Evolutionary conservation across 2,888 invertebrate species (phyloP).

Genomic region (Micoletzkya japonica): DNA sequence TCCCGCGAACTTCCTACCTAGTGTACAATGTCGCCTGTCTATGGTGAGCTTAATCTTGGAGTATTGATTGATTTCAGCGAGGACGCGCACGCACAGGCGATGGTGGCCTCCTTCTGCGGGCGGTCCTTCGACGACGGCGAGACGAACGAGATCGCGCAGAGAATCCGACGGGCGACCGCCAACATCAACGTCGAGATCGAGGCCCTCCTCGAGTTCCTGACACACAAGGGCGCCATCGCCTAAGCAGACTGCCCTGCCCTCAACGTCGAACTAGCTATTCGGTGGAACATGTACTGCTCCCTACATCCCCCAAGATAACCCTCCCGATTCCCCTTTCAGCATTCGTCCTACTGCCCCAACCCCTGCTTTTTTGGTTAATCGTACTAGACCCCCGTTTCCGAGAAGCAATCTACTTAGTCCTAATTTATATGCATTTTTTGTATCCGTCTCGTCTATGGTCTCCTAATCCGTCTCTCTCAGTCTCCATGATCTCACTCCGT

Average conservation of each 20-base stretch:
- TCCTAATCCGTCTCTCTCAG: too few species aligned
- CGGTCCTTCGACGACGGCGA: constrained; percentile 64
- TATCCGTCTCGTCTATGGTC: too few species aligned
- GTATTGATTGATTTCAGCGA: constrained; percentile 48
- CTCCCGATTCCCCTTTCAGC: too few species aligned
- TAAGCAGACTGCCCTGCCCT: constrained; percentile 17
- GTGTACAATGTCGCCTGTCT: too few species aligned
- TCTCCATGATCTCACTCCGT: too few species aligned
- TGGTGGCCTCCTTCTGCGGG: constrained; percentile 64
- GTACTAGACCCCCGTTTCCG: not conserved
- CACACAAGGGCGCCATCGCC: constrained; percentile 61
- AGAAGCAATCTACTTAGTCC: not conserved
- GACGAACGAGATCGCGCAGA: constrained; percentile 64
- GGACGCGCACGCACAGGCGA: constrained; percentile 63
- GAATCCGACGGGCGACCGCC: constrained; percentile 62
- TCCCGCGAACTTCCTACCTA: too few species aligned
- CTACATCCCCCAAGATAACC: too few species aligned
- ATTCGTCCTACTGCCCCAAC: not conserved
- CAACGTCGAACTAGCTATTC: not conserved
- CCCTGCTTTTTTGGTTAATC: constrained; percentile 12
- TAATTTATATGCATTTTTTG: too few species aligned
- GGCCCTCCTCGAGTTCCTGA: constrained; percentile 62
- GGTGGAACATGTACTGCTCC: not conserved
- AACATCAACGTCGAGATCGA: constrained; percentile 64
- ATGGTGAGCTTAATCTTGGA: too few species aligned